Base-by-base conservation (phyloP, 2,113 vertebrate species). In the Tragelaphus imberbis region DNA sequence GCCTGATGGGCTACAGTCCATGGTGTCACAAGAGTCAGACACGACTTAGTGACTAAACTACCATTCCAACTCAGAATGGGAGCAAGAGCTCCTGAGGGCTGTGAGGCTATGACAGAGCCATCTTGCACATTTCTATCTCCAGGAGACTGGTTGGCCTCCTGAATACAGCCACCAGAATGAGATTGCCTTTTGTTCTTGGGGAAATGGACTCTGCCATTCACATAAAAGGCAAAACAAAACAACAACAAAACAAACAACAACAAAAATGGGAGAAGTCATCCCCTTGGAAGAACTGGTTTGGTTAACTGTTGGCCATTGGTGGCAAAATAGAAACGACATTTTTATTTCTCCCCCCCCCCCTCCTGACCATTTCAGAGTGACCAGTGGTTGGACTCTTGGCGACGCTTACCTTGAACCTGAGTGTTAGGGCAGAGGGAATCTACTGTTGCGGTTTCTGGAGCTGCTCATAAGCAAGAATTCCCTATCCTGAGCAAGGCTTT, bases 351-450 rank as follows among this genome's bases (percentile, higher is more conserved):
- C 97, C 92, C 98, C 88, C 95, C 12, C 94, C 91, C 94, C 36
- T 97, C 97, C 97, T 94, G 84, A 98, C 96, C 97, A 95, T 98
- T 98, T 98, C 97, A 98, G 98, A 98, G 94, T 97, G 97, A 97
- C 97, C 97, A 95, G 92, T 97, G 96, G 90, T 98, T 96, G 96
- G 96, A 98, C 90, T 95, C 95, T 97, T 96, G 97, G 94, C 92
- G 97, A 91, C 77, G 96, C 96, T 98, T 98, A 97, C 95, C 97
- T 97, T 98, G 97, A 97, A 97, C 98, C 98, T 96, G 98, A 97
- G 95, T 98, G 93, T 98, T 98, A 98, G 97, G 97, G 97, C 88
- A 98, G 97, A 97, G 98, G 97, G 97, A 98, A 97, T 98, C 97
- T 97, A 96, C 95, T 44, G 86, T 91, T 97, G 98, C 96, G 95